Conservation (phyloP, 2,888 invertebrate species). For the Eucera pruinosa region DNA sequence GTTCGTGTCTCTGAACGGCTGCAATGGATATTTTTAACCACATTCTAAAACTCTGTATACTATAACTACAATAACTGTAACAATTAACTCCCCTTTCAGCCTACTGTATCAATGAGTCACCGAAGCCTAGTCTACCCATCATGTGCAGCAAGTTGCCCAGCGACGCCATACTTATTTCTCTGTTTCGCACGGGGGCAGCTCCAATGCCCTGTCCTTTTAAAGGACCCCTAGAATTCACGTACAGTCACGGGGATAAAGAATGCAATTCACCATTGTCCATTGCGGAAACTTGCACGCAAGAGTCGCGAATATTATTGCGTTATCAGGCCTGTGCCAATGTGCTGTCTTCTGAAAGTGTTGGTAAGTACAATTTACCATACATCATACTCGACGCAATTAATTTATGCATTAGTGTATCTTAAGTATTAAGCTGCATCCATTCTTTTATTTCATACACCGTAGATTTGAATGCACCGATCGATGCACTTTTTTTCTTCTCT, state of each 20-base stretch:
- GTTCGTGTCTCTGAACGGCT: no score
- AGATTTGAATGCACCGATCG: no score
- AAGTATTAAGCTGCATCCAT: no score
- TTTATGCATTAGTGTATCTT: no score
- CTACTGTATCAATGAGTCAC: slow-evolving; percentile 59
- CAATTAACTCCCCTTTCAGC: slow-evolving; percentile 55
- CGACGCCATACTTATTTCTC: slow-evolving; percentile 90
- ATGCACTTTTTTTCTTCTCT: no score
- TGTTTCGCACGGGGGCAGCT: slow-evolving; percentile 90
- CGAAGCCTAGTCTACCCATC: slow-evolving; percentile 35
- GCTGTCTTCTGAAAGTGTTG: slow-evolving; percentile 90
- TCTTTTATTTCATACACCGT: no score
- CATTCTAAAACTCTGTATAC: no score
- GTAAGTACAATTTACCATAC: no score
- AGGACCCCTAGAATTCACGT: slow-evolving; percentile 92
- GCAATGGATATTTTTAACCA: no score
- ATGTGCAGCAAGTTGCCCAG: slow-evolving; percentile 89
- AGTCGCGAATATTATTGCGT: slow-evolving; percentile 90
- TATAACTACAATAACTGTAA: not conserved
- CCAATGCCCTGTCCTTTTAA: slow-evolving; percentile 93
- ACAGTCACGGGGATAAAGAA: slow-evolving; percentile 90
- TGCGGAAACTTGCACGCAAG: slow-evolving; percentile 93
- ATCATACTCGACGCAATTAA: not conserved
- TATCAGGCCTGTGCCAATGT: slow-evolving; percentile 94
- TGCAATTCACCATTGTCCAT: slow-evolving; percentile 91